Base-by-base conservation (phyloP, 2,797 vertebrate species). In the Hoplostethus mediterraneus region DNA sequence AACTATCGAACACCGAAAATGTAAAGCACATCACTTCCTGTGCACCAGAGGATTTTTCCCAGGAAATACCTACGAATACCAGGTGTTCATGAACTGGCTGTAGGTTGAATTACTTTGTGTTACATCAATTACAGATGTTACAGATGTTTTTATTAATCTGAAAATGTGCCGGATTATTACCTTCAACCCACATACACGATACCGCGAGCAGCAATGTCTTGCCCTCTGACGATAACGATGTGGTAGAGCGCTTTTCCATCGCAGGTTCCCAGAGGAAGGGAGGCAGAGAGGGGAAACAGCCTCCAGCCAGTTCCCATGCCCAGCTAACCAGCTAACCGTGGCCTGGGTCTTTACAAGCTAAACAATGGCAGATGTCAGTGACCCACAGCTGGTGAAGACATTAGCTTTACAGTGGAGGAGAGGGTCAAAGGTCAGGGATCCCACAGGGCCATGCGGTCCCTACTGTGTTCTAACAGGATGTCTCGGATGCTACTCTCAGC, bases 231-330 rank as follows among this genome's bases (percentile, higher is more conserved):
- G 48, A 56, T 21, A 1, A 21, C 21, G 21, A 70, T 0, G 13
- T 53, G 66, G 61, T 61, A 57, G 58, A 73, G 71, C 28, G 54
- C n/a, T 80, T 85, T 83, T 84, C 74, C 77, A 87, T 53, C 81
- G 21, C 21, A 21, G 67, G 25, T 16, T 87, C 80, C 80, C 85
- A 71, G 73, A 75, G 74, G 67, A 21, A 77, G 51, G 30, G 44
- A 48, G 8, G n/a, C 48, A 21, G 60, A 45, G 75, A 74, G 40
- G 70, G 52, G 82, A 79, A 63, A 77, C 55, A 53, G 77, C 85
- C 82, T 85, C 17, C 59, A 76, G 81, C 80, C 57, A 74, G 59
- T 90, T 89, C 87, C 81, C 84, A 90, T 79, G 82, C 84, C 81
- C 56, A 16, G 70, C 64, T 72, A 68, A 79, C 82, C 67, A 80